Base-by-base conservation (phyloP, 2,888 invertebrate genomes). In the Thereva unica region DNA sequence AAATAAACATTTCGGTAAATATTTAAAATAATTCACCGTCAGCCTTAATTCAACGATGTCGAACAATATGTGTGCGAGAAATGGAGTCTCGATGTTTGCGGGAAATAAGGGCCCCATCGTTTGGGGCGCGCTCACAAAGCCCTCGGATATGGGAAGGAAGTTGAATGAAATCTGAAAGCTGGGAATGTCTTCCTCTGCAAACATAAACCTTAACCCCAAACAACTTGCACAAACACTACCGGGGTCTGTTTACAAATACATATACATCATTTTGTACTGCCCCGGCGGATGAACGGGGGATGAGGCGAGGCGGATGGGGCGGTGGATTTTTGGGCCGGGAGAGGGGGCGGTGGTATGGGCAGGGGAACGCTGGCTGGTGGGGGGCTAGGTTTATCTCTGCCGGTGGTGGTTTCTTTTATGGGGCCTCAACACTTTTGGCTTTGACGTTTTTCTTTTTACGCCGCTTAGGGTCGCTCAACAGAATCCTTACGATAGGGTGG, bases 1-100 rank as follows among this genome's bases (percentile, higher is more conserved):
- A 68, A 66, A 68, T 55, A 68, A 68, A 68, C 68, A 68, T 68
- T 68, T 68, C 47, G 61, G 68, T 68, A 68, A 68, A 68, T 68
- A 68, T 68, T 68, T 68, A 68, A 68, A 68, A 68, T 68, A 61
- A 68, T 66, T 66, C 66, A 57, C 68, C 54, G 59, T 47, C 57
- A 59, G 57, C 38, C 57, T 47, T 59, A 59, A 59, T 59, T 59
- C 57, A 59, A 59, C 57, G 57, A 59, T 59, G 57, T 59, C 57
- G 47, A 59, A 59, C 57, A 59, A 59, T 59, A 59, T 59, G 57
- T 59, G 50, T 50, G 34, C 50, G 8, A 12, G 50, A 34, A 50
- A 47, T 38, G 57, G 38, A 34, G 40, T 10, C 56, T 50, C 50
- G 8, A 5, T 50, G 50, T 50, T 50, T 50, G 50, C 34, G 50